A percentile compares a stretch with the other conserved stretches of the same genome.
Evolutionary conservation across 2,888 invertebrate species (phyloP).

Genomic region (Gisinianus flammeolus): DNA sequence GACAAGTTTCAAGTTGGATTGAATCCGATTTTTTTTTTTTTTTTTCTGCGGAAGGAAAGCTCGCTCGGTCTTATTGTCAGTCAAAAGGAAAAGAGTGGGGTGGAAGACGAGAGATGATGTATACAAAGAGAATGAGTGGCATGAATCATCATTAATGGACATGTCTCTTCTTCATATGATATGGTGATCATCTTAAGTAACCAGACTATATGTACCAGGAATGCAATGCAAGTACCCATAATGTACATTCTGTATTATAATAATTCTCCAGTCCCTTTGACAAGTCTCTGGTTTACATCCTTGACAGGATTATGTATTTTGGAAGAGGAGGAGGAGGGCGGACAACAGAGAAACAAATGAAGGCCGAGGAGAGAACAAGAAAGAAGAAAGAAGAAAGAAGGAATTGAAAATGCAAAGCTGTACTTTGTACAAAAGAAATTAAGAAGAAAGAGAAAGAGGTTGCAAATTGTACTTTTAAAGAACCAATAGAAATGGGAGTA

Average conservation of each 20-base stretch:
- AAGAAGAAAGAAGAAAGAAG: background rate
- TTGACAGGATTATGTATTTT: background rate
- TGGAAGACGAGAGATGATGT: too few species aligned
- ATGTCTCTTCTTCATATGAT: conserved; percentile 38
- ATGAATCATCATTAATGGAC: conserved; percentile 59
- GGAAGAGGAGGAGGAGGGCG: background rate
- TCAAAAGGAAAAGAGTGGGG: too few species aligned
- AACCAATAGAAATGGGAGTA: too few species aligned
- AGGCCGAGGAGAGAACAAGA: conserved; percentile 1
- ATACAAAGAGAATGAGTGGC: conserved; percentile 50
- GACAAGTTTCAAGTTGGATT: too few species aligned
- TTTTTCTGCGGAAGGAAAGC: too few species aligned
- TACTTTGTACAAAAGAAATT: too few species aligned
- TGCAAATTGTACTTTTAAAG: too few species aligned
- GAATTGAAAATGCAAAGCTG: too few species aligned
- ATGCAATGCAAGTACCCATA: background rate
- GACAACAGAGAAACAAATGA: background rate
- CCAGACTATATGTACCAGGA: conserved; percentile 24
- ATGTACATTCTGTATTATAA: background rate
- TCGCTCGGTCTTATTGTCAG: too few species aligned
- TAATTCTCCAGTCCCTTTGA: background rate
- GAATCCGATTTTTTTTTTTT: too few species aligned
- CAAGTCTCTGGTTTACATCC: background rate
- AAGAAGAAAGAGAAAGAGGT: too few species aligned
- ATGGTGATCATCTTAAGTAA: conserved; percentile 33